Conservation (phyloP, 2,888 invertebrate species). For the Schizaphis graminum region DNA sequence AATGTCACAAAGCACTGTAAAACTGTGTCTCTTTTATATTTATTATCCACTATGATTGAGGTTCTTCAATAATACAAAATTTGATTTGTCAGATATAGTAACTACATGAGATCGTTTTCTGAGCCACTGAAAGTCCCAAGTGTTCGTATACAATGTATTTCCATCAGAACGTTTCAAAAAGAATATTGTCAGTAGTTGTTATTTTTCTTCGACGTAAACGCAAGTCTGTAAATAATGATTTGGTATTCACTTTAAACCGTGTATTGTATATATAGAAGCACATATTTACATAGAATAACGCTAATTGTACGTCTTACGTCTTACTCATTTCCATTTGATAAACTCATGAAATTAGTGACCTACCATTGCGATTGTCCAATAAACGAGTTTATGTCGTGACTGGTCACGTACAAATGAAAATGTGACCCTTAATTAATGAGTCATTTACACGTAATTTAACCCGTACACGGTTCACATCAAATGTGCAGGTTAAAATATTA, state of each 20-base stretch:
- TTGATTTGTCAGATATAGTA: slow-evolving; percentile 8
- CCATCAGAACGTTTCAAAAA: background rate
- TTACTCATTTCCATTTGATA: background rate
- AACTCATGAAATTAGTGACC: background rate
- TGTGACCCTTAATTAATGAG: slow-evolving; percentile 42
- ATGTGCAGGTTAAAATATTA: background rate
- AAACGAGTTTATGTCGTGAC: slow-evolving; percentile 59
- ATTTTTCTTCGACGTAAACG: background rate
- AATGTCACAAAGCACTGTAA: background rate
- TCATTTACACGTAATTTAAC: slow-evolving; percentile 62
- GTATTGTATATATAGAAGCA: background rate
- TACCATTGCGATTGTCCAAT: slow-evolving; percentile 30
- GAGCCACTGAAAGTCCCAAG: background rate
- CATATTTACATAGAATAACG: background rate
- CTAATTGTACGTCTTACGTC: background rate
- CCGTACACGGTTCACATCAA: background rate
- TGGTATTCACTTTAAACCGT: background rate
- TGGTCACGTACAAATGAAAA: slow-evolving; percentile 25
- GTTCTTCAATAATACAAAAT: background rate
- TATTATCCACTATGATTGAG: background rate
- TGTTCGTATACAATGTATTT: background rate
- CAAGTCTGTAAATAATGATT: background rate
- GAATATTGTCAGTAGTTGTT: background rate
- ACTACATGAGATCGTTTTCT: background rate
- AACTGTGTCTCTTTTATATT: slow-evolving; percentile 24